Evolutionary conservation across 2,797 vertebrate genomes (phyloP).

Genomic region (Diglossa cyanea): DNA sequence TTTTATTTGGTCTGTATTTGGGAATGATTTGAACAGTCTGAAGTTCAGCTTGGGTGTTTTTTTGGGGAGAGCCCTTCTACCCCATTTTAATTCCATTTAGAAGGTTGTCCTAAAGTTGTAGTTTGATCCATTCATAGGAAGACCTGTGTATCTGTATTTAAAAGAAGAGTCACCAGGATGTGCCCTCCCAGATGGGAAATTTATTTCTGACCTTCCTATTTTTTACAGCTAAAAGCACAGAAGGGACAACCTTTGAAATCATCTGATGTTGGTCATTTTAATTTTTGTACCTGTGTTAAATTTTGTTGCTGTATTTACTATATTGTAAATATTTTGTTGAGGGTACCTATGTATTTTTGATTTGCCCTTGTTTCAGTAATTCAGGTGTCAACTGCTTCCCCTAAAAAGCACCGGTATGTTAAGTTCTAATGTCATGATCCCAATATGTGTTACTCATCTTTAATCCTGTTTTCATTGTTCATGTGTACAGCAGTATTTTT

Average conservation of each 20-base stretch:
- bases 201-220: slow-evolving; percentile 65
- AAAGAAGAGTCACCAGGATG: slow-evolving; percentile 59
- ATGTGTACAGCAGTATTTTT: slow-evolving; percentile 99
- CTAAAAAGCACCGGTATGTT: slow-evolving; percentile 80
- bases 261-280: slow-evolving; percentile 67
- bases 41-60: slow-evolving; percentile 77
- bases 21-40: slow-evolving; percentile 75
- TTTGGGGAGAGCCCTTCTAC: slow-evolving; percentile 71
- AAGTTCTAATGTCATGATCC: slow-evolving; percentile 78
- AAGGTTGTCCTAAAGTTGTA: slow-evolving; percentile 76
- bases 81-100: slow-evolving; percentile 71
- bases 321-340: slow-evolving; percentile 79
- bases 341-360: slow-evolving; percentile 75
- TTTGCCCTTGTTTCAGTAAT: slow-evolving; percentile 77
- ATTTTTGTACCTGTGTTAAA: slow-evolving; percentile 75
- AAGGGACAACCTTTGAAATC: slow-evolving; percentile 78
- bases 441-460: slow-evolving; percentile 77
- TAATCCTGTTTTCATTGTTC: slow-evolving; percentile 91
- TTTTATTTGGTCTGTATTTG: slow-evolving; percentile 76
- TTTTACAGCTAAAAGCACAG: slow-evolving; percentile 78
- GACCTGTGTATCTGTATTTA: slow-evolving; percentile 62
- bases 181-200: slow-evolving; percentile 51
- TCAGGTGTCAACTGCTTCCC: slow-evolving; percentile 75
- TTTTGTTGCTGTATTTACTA: slow-evolving; percentile 75
- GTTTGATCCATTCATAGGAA: slow-evolving; percentile 65